Percentiles rank a stretch among this genome's conserved stretches.
These are phyloP conservation scores for Nemotelus nigrinus DNA, from an alignment of 2,888 invertebrate species.

Conservation along the genomic window DNA sequence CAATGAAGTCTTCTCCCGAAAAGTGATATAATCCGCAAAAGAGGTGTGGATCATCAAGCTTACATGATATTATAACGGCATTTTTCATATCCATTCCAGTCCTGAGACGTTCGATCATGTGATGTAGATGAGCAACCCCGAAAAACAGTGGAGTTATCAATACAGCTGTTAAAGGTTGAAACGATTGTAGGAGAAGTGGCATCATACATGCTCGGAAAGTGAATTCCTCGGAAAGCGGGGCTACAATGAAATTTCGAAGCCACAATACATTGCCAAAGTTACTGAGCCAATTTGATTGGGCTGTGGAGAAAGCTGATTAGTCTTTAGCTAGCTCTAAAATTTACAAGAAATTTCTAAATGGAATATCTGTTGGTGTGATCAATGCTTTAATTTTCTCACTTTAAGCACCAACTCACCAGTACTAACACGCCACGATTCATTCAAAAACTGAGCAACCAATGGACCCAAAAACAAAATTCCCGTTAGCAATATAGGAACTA, in stretches of 20 bases:
- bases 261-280: slow-evolving; percentile 80
- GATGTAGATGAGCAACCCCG: slow-evolving; percentile 94
- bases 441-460: slow-evolving; percentile 75
- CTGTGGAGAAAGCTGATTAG: no score
- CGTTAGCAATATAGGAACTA: slow-evolving; percentile 81
- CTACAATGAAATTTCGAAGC: slow-evolving; percentile 89
- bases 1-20: neutral
- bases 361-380: neutral
- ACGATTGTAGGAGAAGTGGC: slow-evolving; percentile 86
- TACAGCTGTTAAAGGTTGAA: slow-evolving; percentile 78
- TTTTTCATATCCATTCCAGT: slow-evolving; percentile 75
- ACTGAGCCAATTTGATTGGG: slow-evolving; percentile 68
- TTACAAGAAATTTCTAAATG: neutral
- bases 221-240: slow-evolving; percentile 94
- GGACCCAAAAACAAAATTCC: slow-evolving; percentile 86
- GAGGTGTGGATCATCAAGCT: slow-evolving; percentile 51
- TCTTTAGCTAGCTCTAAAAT: neutral
- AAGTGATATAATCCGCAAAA: no score
- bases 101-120: slow-evolving; percentile 82
- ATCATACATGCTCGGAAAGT: slow-evolving; percentile 96
- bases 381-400: slow-evolving; percentile 27
- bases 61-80: slow-evolving; percentile 79
- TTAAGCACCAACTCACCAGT: slow-evolving; percentile 66
- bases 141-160: slow-evolving; percentile 91
- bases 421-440: slow-evolving; percentile 75